Evolutionary conservation across 64 coral and sea anemone species (phyloP).

Genomic region (Dendronephthya gigantea): DNA sequence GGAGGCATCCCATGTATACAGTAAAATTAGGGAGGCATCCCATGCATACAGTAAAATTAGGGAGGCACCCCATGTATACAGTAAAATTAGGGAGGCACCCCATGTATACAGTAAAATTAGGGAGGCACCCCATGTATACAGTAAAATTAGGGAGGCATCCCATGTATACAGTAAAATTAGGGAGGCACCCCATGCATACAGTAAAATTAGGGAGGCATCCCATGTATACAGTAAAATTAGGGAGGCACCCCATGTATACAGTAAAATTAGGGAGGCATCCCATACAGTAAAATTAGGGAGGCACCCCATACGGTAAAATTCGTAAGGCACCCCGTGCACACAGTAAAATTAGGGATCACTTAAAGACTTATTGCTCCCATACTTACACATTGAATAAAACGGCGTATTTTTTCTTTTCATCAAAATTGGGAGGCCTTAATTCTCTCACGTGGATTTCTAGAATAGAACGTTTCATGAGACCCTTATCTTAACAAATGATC

Average conservation of each 20-base stretch:
- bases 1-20: not conserved
- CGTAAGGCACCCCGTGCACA: too few species aligned
- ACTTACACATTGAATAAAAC: not conserved
- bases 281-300: not conserved
- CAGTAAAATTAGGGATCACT: too few species aligned
- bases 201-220: not conserved
- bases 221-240: not conserved
- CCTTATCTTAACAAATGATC: not conserved
- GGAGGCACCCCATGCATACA: not conserved
- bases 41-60: too few species aligned
- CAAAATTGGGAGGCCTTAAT: not conserved
- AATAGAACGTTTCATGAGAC: not conserved
- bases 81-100: too few species aligned
- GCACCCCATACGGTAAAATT: not conserved
- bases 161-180: not conserved
- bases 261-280: not conserved
- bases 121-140: not conserved
- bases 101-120: too few species aligned
- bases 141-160: not conserved
- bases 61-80: too few species aligned
- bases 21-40: not conserved
- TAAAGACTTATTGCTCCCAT: too few species aligned
- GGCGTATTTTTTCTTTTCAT: slow-evolving; percentile 3
- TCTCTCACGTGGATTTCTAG: not conserved
- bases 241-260: too few species aligned